Evolutionary conservation across 2,888 invertebrate genomes (phyloP), one percentile per base, ranked within the genome.

Genomic region (Poecilus cupreus): DNA sequence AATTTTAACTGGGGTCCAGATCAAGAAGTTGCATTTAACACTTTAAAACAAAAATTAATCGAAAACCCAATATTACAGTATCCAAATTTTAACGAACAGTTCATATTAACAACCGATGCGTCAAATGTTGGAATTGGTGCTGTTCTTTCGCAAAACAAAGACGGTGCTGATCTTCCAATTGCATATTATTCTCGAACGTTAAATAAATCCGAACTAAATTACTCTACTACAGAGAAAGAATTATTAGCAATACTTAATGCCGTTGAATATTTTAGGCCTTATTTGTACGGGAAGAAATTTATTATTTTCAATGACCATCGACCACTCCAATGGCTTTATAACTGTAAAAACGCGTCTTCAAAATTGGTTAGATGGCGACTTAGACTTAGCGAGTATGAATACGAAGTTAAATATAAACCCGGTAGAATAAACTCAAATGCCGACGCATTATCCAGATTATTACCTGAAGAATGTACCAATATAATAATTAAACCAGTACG

Each of bases 231-330:
- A 4, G 83, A 83, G 37, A 81, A 82, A 22, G 83, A 82, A 57
- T 24, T 83, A 46, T 22, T 83, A 8, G 77, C 82, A 10, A 82
- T 83, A 10, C 26, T 82, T 8, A 82, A 81, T 68, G 82, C 80
- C 0, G 49, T 80, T 18, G 81, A 83, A 64, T 76, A 83, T 78
- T 83, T 81, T 10, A 18, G 82, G 51, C 80, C 80, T 10, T 83
- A 83, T 43, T 87, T 57, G 78, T 32, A 11, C 0, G n/a, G n/a
- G n/a, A n/a, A n/a, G n/a, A n/a, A n/a, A n/a, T n/a, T n/a, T n/a
- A n/a, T n/a, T 4, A 83, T 87, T 18, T 46, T 85, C 11, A 87
- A 84, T 0, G 86, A 87, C 72, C 87, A 87, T 74, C 60, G 83
- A 68, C 84, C 86, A 0, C 74, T 86, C n/a, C 82, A 77, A 6